Base-by-base conservation (phyloP, 2,113 vertebrate species). In the Lynx canadensis region DNA sequence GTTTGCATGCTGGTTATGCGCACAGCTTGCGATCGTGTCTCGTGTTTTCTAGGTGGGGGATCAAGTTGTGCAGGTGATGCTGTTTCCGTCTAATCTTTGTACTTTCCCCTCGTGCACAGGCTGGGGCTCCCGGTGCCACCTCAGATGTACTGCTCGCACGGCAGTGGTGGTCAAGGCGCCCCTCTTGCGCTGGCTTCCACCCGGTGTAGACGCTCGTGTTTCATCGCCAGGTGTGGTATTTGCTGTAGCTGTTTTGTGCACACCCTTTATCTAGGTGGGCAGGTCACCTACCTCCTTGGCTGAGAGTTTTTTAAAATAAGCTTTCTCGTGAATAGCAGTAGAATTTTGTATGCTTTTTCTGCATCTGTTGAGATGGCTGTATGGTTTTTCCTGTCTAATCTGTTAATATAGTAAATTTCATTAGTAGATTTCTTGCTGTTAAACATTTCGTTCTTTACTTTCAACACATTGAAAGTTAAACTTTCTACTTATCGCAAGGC, bases 111-210 rank as follows among this genome's bases (percentile, higher is more conserved):
- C 3, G 5, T 57, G 5, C 3, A 0, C 3, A 25, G 76, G 9
- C 38, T 13, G 27, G 69, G 12, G 23, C 7, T 15, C 31, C 3
- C 3, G n/a, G 45, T 3, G 1, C 31, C n/a, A 0, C 0, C 36
- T 11, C 69, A 1, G n/a, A 23, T 0, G 19, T 4, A 0, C 69
- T 0, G 33, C 29, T 29, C 7, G 31, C 12, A 0, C 19, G 7
- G 65, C 0, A 0, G 66, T 0, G 1, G 0, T 8, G 27, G 3
- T 4, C 6, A 1, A 29, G 80, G 25, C 7, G 0, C 18, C 8
- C 18, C 57, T 57, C 36, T 8, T 21, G 73, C 27, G 63, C 82
- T 12, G 2, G 8, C 55, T 50, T 36, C 3, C 2, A 7, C 1
- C 23, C 41, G 11, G 2, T 5, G 27, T 38, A 8, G 57, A 60